Evolutionary conservation across 2,888 invertebrate genomes (phyloP).

Genomic region (Argynnis bischoffii): DNA sequence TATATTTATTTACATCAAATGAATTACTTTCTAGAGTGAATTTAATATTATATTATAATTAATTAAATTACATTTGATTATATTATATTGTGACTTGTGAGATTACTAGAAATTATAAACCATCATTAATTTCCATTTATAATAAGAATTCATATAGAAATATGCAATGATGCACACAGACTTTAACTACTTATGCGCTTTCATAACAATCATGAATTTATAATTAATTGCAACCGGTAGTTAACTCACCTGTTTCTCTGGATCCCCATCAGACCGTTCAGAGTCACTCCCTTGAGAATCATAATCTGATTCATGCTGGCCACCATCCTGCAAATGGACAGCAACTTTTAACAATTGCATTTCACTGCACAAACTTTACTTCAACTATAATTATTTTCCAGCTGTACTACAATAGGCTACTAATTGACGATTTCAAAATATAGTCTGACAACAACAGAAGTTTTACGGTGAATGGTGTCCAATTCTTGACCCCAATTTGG

Average conservation of each 20-base stretch:
- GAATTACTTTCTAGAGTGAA: too few species aligned
- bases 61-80: too few species aligned
- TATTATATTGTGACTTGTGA: too few species aligned
- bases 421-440: constrained; percentile 12
- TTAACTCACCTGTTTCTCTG: constrained; percentile 85
- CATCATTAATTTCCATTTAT: too few species aligned
- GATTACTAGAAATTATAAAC: too few species aligned
- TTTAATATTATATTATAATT: too few species aligned
- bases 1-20: too few species aligned
- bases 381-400: constrained; percentile 45
- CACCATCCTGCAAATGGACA: constrained; percentile 73
- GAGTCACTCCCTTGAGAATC: constrained; percentile 78
- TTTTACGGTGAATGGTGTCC: constrained; percentile 66
- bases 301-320: constrained; percentile 71
- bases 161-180: too few species aligned
- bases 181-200: background rate
- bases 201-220: background rate
- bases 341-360: constrained; percentile 75
- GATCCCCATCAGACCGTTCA: constrained; percentile 85
- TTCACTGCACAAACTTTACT: constrained; percentile 54
- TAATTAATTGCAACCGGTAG: background rate
- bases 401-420: constrained; percentile 5
- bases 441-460: constrained; percentile 46
- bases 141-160: too few species aligned
- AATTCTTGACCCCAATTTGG: constrained; percentile 75